Percentiles rank a stretch among this genome's conserved stretches.
Evolutionary conservation across 2,113 vertebrate genomes (phyloP).

Genomic region (Brevimyrus niger): DNA sequence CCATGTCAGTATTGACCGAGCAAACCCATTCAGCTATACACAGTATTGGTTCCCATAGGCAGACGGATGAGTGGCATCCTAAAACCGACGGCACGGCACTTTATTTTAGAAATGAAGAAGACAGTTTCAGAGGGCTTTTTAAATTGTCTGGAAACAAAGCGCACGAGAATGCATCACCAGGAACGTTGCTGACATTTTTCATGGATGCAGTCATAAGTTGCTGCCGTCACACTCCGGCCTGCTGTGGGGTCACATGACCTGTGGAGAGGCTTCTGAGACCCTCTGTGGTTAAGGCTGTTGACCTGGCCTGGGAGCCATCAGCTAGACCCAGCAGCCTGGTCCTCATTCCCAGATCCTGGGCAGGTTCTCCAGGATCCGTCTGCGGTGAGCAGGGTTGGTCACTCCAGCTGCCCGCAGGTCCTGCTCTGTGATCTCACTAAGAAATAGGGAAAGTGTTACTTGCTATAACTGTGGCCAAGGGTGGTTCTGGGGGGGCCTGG

Average conservation of each 20-base stretch:
- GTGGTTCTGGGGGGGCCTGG: too few species aligned
- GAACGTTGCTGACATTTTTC: background rate
- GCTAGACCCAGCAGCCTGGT: background rate
- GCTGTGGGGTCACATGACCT: background rate
- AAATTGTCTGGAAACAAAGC: background rate
- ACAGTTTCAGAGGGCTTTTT: background rate
- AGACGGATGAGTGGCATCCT: background rate
- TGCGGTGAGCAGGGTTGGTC: conserved; percentile 49
- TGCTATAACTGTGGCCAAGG: background rate
- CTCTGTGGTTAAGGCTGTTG: background rate
- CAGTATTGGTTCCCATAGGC: background rate
- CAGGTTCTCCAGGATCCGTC: conserved; percentile 52
- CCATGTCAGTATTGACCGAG: background rate
- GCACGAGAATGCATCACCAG: background rate
- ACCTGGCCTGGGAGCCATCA: background rate
- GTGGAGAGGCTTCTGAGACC: background rate
- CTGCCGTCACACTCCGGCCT: background rate
- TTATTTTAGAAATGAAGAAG: background rate
- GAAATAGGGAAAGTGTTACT: background rate
- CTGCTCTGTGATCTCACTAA: conserved; percentile 64
- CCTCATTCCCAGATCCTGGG: conserved; percentile 59
- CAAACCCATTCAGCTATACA: background rate
- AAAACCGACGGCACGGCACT: background rate
- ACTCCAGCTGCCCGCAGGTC: conserved; percentile 52
- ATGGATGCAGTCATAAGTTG: background rate